Conservation (phyloP, 2,797 vertebrate species). For the Spheniscus humboldti region DNA sequence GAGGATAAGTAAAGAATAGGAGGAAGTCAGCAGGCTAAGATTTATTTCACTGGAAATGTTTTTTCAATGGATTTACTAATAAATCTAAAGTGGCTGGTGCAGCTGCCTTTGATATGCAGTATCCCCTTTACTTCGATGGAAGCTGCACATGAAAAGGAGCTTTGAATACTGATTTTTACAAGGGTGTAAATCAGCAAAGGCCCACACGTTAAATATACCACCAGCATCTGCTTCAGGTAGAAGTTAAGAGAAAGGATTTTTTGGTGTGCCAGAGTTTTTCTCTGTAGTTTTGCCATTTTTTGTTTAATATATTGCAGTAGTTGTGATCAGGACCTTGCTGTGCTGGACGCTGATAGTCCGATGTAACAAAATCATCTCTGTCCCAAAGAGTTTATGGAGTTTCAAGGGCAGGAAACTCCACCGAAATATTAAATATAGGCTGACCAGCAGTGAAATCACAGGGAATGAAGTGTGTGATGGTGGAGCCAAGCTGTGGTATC, state of each 20-base stretch:
- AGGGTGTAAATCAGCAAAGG: conserved; percentile 56
- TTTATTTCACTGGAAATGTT: conserved; percentile 74
- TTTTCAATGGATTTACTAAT: conserved; percentile 72
- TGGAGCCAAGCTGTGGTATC: neutral
- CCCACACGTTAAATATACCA: conserved; percentile 24
- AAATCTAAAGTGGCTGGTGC: conserved; percentile 58
- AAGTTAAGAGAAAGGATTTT: neutral
- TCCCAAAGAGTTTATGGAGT: neutral
- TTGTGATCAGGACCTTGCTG: neutral
- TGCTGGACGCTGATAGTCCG: neutral
- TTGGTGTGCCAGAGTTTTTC: neutral
- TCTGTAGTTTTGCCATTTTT: conserved; percentile 4
- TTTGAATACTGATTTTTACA: conserved; percentile 67
- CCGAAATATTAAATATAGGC: neutral
- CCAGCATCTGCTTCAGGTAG: conserved; percentile 42
- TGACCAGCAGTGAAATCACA: neutral
- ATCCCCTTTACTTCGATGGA: conserved; percentile 45
- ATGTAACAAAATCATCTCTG: neutral
- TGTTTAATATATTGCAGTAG: neutral
- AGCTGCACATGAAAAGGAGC: conserved; percentile 59
- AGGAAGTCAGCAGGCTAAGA: conserved; percentile 64
- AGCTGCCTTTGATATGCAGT: conserved; percentile 53
- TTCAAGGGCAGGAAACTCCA: neutral
- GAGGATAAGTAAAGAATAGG: conserved; percentile 69
- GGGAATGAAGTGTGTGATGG: neutral